Evolutionary conservation across 2,797 vertebrate species (phyloP).

Genomic region (Paedocypris micromegethes): DNA sequence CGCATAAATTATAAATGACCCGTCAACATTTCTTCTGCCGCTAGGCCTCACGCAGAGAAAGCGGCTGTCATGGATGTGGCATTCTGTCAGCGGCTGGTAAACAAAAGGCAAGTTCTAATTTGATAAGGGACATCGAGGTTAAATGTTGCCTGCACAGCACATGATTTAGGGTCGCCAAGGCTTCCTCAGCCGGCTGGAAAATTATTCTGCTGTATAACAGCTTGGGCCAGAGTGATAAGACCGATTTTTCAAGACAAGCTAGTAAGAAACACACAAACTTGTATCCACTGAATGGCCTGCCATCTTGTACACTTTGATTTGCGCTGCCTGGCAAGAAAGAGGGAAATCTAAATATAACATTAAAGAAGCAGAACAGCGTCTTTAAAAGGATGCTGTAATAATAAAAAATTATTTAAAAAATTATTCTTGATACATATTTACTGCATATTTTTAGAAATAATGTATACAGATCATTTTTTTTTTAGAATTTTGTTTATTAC

Average conservation of each 20-base stretch:
- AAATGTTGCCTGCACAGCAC: constrained; percentile 32
- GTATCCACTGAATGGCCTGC: constrained; percentile 11
- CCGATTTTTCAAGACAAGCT: constrained; percentile 25
- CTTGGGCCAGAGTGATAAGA: constrained; percentile 39
- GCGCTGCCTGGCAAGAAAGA: constrained; percentile 22
- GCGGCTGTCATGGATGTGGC: constrained; percentile 18
- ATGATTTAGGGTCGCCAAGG: constrained; percentile 32
- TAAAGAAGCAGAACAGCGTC: constrained; percentile 1
- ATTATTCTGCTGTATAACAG: constrained; percentile 36
- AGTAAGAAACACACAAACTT: constrained; percentile 24
- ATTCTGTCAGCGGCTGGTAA: constrained; percentile 33
- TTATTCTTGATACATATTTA: too few relatives aligned
- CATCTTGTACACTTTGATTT: constrained; percentile 12
- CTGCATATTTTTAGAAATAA: too few relatives aligned
- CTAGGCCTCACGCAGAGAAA: constrained; percentile 23
- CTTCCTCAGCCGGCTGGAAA: constrained; percentile 34
- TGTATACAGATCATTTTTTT: too few relatives aligned
- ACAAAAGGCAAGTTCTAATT: constrained; percentile 42
- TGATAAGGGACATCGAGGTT: constrained; percentile 41
- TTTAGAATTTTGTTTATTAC: too few relatives aligned
- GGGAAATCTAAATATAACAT: constrained; percentile 19
- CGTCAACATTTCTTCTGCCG: constrained; percentile 18
- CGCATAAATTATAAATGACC: constrained; percentile 40
- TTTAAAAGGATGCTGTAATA: not conserved
- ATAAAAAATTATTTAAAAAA: too few relatives aligned